These are phyloP conservation scores for Pogoniulus pusillus DNA, from an alignment of 2,797 vertebrate genomes.

Conservation along the genomic window DNA sequence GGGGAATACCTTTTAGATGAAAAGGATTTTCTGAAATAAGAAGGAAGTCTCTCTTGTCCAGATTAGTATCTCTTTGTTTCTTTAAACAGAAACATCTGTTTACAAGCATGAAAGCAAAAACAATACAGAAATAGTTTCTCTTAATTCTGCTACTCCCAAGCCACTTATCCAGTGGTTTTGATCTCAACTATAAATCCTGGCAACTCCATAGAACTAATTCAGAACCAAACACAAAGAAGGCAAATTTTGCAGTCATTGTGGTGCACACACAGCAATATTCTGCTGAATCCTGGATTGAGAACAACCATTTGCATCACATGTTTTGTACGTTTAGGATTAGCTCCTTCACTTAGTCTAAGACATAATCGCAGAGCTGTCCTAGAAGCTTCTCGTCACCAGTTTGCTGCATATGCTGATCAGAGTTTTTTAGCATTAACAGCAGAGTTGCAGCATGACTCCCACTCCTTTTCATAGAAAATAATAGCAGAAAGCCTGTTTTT, in stretches of 20 bases:
- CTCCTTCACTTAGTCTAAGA: constrained; percentile 8
- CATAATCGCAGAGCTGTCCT: background rate
- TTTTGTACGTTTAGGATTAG: constrained; percentile 11
- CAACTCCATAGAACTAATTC: constrained; percentile 17
- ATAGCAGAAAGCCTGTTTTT: background rate
- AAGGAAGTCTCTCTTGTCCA: background rate
- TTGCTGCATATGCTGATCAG: background rate
- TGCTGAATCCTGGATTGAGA: background rate
- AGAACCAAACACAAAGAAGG: constrained; percentile 13
- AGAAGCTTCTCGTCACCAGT: constrained; percentile 20
- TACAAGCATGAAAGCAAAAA: constrained; percentile 35
- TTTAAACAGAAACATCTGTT: constrained; percentile 13
- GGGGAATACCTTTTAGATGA: background rate
- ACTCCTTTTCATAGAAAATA: background rate
- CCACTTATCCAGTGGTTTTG: constrained; percentile 14
- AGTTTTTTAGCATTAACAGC: background rate
- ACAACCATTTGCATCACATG: background rate
- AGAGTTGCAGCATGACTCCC: background rate
- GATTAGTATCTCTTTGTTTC: constrained; percentile 22
- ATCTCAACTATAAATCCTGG: constrained; percentile 20
- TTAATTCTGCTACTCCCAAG: constrained; percentile 9
- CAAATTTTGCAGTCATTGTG: constrained; percentile 9
- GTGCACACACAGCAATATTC: background rate
- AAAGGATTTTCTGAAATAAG: background rate
- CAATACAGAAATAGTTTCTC: constrained; percentile 10